A percentile compares a stretch with the other conserved stretches of the same genome.
phyloP scores from a whole-genome alignment of 1,140 invertebrate species.

The Drosophila fuyamai region DNA sequence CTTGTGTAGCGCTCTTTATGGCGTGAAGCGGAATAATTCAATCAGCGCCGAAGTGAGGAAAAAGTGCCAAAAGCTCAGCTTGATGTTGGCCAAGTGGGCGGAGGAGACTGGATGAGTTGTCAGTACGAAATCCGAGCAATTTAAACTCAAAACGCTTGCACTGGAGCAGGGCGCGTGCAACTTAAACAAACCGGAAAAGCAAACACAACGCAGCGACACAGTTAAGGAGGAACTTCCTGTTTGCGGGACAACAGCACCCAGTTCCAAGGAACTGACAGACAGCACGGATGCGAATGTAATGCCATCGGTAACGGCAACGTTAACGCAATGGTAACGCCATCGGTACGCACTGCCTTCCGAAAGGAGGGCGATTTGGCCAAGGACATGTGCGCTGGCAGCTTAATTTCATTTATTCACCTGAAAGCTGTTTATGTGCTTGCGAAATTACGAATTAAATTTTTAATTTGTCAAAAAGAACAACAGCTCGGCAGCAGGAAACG shows the following conservation, averaged over 20 bases:
- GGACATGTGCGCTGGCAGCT: constrained; percentile 67
- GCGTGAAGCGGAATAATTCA: constrained; percentile 81
- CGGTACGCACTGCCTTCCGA: constrained; percentile 40
- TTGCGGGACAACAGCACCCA: constrained; percentile 43
- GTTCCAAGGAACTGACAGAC: constrained; percentile 50
- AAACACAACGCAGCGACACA: constrained; percentile 77
- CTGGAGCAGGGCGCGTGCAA: constrained; percentile 67
- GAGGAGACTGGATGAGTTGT: neutral
- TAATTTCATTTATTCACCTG: constrained; percentile 80
- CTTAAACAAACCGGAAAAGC: constrained; percentile 82
- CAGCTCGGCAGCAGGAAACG: constrained; percentile 35
- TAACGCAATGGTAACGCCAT: neutral
- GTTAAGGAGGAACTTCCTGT: constrained; percentile 79
- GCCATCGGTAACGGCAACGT: constrained; percentile 12
- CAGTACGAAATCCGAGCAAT: constrained; percentile 69
- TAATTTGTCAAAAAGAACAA: constrained; percentile 74
- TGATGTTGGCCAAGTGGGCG: constrained; percentile 11
- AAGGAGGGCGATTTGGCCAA: constrained; percentile 41
- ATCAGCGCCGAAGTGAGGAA: constrained; percentile 67
- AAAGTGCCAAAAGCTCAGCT: constrained; percentile 56
- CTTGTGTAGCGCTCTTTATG: constrained; percentile 64
- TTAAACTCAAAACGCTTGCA: constrained; percentile 79
- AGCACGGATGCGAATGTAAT: constrained; percentile 23
- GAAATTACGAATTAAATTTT: constrained; percentile 82
- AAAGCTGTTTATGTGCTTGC: constrained; percentile 76